phyloP scores from a whole-genome alignment of 2,113 vertebrate species.

The Pomatorhinus ruficollis region DNA sequence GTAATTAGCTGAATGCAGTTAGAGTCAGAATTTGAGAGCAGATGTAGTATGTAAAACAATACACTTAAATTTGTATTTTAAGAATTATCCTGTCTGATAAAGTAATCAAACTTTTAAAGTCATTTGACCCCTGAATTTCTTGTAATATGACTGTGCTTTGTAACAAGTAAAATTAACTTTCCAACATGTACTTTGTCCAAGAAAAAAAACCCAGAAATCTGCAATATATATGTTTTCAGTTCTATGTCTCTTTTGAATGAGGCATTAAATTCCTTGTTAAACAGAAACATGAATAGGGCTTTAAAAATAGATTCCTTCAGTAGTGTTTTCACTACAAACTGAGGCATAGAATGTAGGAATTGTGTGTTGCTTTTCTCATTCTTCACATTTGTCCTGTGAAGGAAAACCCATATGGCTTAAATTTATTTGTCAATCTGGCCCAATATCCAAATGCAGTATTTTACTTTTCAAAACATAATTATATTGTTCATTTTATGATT shows the following conservation, averaged over 20 bases:
- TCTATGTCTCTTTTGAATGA: not conserved
- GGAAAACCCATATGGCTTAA: not conserved
- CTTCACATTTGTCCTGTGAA: not conserved
- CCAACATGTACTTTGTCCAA: not conserved
- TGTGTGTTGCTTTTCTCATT: not conserved
- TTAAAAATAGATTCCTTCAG: not conserved
- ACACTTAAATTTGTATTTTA: not conserved
- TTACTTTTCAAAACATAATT: constrained; percentile 30
- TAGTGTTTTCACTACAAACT: not conserved
- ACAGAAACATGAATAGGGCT: not conserved
- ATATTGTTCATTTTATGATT: constrained; percentile 60
- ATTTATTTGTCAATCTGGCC: not conserved
- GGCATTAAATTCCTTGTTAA: not conserved
- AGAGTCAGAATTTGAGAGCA: not conserved
- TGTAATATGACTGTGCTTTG: not conserved
- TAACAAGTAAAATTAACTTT: not conserved
- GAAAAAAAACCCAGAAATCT: not conserved
- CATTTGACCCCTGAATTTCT: not conserved
- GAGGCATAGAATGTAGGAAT: not conserved
- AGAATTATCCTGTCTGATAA: not conserved
- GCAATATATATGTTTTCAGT: not conserved
- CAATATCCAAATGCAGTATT: not conserved
- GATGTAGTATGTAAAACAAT: not conserved
- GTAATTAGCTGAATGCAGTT: not conserved
- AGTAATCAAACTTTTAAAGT: not conserved